Percentiles rank a stretch among this genome's conserved stretches.
phyloP scores from a whole-genome alignment of 2,888 invertebrate species.

The Dicycla oo region DNA sequence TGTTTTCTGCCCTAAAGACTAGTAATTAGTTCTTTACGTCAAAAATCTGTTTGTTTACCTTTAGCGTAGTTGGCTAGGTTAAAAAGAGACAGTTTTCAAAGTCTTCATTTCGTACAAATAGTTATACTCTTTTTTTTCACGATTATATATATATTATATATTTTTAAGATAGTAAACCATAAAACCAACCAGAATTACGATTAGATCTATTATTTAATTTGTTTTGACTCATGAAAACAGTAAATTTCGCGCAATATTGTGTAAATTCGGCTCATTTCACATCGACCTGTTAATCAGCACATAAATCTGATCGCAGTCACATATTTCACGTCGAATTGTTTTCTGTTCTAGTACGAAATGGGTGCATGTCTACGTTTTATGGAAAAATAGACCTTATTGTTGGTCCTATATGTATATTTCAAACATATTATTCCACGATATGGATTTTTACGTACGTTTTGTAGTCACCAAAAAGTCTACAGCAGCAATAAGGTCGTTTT shows the following conservation, averaged over 20 bases:
- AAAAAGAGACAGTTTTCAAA: background rate
- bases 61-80: background rate
- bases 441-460: background rate
- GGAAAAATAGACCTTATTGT: constrained; percentile 49
- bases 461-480: background rate
- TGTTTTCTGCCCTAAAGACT: background rate
- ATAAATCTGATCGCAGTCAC: constrained; percentile 68
- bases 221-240: constrained; percentile 55
- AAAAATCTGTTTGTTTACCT: background rate
- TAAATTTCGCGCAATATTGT: constrained; percentile 57
- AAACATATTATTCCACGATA: background rate
- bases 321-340: constrained; percentile 65
- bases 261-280: constrained; percentile 62
- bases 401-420: background rate
- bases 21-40: too few relatives aligned
- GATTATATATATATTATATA: too few relatives aligned
- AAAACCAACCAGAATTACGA: constrained; percentile 31
- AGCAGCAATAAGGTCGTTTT: constrained; percentile 35
- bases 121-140: constrained; percentile 23
- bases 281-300: constrained; percentile 66
- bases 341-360: constrained; percentile 48
- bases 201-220: constrained; percentile 49
- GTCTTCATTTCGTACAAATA: background rate
- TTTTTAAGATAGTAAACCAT: constrained; percentile 12
- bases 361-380: constrained; percentile 1